Percentiles rank a stretch among this genome's conserved stretches.
Evolutionary conservation across 2,797 vertebrate species (phyloP).

Genomic region (Cryptoblepharus egeriae): DNA sequence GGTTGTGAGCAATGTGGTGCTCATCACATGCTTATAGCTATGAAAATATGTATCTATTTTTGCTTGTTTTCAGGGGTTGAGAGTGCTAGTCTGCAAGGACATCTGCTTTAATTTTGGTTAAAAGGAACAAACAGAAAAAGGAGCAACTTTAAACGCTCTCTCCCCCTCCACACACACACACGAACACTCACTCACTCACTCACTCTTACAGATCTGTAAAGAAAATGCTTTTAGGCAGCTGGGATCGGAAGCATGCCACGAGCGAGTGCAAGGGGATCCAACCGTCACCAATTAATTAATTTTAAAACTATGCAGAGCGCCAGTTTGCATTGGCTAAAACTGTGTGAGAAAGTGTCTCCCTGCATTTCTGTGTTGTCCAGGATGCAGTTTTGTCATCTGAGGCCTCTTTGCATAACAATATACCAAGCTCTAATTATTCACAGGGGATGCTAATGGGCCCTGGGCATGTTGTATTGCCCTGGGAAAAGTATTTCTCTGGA

Average conservation of each 20-base stretch:
- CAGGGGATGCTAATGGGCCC: conserved; percentile 77
- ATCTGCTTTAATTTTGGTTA: not conserved
- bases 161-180: not conserved
- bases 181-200: not conserved
- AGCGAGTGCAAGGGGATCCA: conserved; percentile 33
- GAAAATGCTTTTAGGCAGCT: conserved; percentile 12
- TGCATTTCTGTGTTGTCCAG: conserved; percentile 74
- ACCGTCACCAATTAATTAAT: conserved; percentile 58
- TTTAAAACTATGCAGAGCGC: conserved; percentile 51
- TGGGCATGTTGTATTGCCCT: conserved; percentile 65
- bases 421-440: conserved; percentile 76
- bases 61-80: not conserved
- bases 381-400: conserved; percentile 80
- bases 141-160: not conserved
- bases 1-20: too few species aligned
- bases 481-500: conserved; percentile 75
- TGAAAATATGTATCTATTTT: not conserved
- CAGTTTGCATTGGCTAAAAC: conserved; percentile 70
- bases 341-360: conserved; percentile 82
- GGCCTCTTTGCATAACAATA: conserved; percentile 83
- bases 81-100: not conserved
- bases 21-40: not conserved
- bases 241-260: conserved; percentile 45
- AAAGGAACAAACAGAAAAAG: not conserved
- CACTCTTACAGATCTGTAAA: not conserved